Evolutionary conservation across 2,888 invertebrate species (phyloP), one percentile per base, ranked within the genome.

Genomic region (Frankliniella intonsa): DNA sequence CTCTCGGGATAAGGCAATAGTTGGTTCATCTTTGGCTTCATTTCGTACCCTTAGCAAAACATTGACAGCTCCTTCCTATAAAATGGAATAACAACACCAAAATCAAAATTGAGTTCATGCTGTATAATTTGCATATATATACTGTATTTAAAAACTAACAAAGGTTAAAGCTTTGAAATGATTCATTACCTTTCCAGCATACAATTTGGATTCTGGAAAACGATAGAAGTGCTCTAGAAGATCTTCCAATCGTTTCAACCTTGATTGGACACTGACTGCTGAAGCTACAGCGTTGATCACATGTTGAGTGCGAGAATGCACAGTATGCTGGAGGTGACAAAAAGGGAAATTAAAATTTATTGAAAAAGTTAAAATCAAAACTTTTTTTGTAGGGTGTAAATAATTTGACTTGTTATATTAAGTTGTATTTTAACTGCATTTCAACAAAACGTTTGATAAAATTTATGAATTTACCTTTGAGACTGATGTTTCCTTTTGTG

Each of bases 141-240:
- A n/a, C n/a, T n/a, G n/a, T n/a, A n/a, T 38, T 38, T 38, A 38
- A 2, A 38, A 38, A 38, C 38, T 38, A 38, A 38, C 3, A 5
- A 5, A 38, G 38, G 38, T 38, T 5, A 38, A 38, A 38, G 5
- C 38, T 38, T 38, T 38, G 38, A 19, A 62, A 62, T 62, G n/a
- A 17, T 12, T 86, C 83, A 84, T 84, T 87, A 92, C 92, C 90
- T 94, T 94, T 80, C 94, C 91, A 84, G 94, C 94, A 84, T 92
- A 90, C 86, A 92, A 91, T 85, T 93, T 90, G 5, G 94, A 92
- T 85, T 94, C 93, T 0, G 94, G 94, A 88, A 93, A 93, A 85
- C 92, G 90, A 84, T 91, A 90, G n/a, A 96, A 88, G 87, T 96
- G 95, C 0, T 89, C 88, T 76, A 93, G 91, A 80, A 96, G 89